Percentiles rank a stretch among this genome's conserved stretches.
phyloP scores from a whole-genome alignment of 2,797 vertebrate species.

The Siniperca obscura region DNA sequence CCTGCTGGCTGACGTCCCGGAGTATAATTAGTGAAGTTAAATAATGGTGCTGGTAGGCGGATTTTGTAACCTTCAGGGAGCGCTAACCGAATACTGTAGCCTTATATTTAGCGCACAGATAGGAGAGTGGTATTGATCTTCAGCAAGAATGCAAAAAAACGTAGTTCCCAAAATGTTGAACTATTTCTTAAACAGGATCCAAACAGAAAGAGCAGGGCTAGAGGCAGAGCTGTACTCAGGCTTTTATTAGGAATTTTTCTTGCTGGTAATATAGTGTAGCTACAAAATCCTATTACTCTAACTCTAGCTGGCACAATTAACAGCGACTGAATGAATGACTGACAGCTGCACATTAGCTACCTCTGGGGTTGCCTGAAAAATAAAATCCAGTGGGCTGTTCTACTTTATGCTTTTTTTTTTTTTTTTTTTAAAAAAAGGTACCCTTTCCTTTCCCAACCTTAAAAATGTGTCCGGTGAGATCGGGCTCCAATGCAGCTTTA shows the following conservation, averaged over 20 bases:
- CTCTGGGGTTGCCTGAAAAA: background rate
- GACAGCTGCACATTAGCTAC: slow-evolving; percentile 17
- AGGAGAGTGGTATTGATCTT: background rate
- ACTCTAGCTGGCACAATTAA: slow-evolving; percentile 17
- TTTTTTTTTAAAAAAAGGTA: background rate
- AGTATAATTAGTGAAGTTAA: too few relatives aligned
- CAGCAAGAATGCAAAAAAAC: background rate
- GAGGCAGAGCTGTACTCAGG: slow-evolving; percentile 2
- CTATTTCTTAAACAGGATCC: background rate
- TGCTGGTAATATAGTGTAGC: slow-evolving; percentile 14
- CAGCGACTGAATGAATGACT: slow-evolving; percentile 16
- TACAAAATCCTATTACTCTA: slow-evolving; percentile 21
- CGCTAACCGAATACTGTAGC: too few relatives aligned
- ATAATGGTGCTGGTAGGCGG: too few relatives aligned
- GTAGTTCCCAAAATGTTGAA: background rate
- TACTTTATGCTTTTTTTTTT: background rate
- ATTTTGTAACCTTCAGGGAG: too few relatives aligned
- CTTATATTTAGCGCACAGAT: too few relatives aligned
- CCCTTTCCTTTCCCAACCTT: background rate
- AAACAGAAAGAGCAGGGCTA: background rate
- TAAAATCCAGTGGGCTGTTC: background rate
- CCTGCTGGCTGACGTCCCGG: too few relatives aligned
- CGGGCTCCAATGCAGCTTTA: slow-evolving; percentile 9
- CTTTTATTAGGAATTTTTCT: slow-evolving; percentile 1
- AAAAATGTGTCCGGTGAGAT: background rate